Percentiles rank a stretch among this genome's conserved stretches.
phyloP scores from a whole-genome alignment of 2,113 vertebrate genomes.

The Oncorhynchus tshawytscha region DNA sequence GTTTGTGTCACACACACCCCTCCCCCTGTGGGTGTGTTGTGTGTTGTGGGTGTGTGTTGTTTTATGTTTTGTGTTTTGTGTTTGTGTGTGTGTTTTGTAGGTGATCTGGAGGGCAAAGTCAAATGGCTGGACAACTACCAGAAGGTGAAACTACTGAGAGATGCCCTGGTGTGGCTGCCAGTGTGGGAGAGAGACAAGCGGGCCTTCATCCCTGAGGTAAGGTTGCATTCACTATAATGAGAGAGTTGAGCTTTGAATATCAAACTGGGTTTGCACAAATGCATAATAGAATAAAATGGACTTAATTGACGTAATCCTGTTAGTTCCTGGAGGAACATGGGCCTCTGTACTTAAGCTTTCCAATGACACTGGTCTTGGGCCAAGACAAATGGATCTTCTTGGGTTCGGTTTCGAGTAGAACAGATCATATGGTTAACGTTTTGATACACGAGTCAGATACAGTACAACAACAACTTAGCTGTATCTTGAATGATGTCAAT shows the following conservation, averaged over 20 bases:
- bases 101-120: conserved; percentile 90
- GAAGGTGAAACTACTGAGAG: conserved; percentile 85
- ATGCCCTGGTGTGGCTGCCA: conserved; percentile 86
- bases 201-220: conserved; percentile 87
- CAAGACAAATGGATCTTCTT: too few relatives aligned
- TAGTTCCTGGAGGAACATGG: too few relatives aligned
- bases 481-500: neutral
- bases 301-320: neutral
- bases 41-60: too few relatives aligned
- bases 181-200: conserved; percentile 89
- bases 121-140: conserved; percentile 93
- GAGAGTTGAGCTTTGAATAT: neutral
- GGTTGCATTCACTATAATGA: neutral
- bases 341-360: too few relatives aligned
- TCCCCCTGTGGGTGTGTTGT: too few relatives aligned
- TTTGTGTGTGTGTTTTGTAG: conserved; percentile 61
- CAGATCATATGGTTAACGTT: too few relatives aligned
- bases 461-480: too few relatives aligned
- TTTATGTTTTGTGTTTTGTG: too few relatives aligned
- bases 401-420: too few relatives aligned
- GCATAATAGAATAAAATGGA: neutral
- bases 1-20: too few relatives aligned
- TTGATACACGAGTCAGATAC: too few relatives aligned
- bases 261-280: neutral
- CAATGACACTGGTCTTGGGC: too few relatives aligned